Evolutionary conservation across 2,888 invertebrate genomes (phyloP).

Genomic region (Drosophila lutescens): DNA sequence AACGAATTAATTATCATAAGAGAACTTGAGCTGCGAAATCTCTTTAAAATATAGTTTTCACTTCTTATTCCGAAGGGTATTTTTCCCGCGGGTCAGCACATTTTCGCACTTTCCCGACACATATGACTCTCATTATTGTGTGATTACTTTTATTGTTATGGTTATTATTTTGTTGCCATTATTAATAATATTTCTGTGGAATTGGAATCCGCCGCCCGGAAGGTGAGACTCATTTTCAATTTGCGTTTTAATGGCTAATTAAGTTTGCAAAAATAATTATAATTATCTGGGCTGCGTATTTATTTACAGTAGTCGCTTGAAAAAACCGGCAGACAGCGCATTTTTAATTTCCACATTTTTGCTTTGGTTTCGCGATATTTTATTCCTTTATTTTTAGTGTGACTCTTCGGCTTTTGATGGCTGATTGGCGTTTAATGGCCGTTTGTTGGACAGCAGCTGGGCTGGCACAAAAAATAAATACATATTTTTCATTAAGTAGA

Average conservation of each 20-base stretch:
- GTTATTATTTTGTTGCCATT: constrained; percentile 63
- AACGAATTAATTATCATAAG: constrained; percentile 31
- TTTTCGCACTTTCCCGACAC: constrained; percentile 20
- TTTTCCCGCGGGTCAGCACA: not conserved
- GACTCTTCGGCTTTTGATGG: constrained; percentile 64
- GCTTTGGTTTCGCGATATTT: constrained; percentile 17
- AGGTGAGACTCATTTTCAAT: constrained; percentile 61
- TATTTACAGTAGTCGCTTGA: constrained; percentile 54
- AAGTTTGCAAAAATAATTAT: constrained; percentile 80
- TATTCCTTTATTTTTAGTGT: constrained; percentile 28
- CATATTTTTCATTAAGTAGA: constrained; percentile 8
- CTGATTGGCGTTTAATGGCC: constrained; percentile 78
- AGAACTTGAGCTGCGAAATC: not conserved
- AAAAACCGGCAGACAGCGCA: constrained; percentile 29
- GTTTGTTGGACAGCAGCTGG: constrained; percentile 57
- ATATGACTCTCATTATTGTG: constrained; percentile 69
- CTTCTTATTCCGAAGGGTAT: not conserved
- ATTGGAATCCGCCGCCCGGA: constrained; percentile 14
- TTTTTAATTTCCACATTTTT: constrained; percentile 47
- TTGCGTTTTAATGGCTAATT: constrained; percentile 79
- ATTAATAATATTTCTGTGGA: constrained; percentile 65
- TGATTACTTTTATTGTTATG: constrained; percentile 64
- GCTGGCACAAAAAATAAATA: constrained; percentile 17
- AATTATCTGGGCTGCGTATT: constrained; percentile 61
- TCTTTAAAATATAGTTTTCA: not conserved